A percentile compares a stretch with the other conserved stretches of the same genome.
Evolutionary conservation across 2,888 invertebrate genomes (phyloP).

Genomic region (Lasius fuliginosus): DNA sequence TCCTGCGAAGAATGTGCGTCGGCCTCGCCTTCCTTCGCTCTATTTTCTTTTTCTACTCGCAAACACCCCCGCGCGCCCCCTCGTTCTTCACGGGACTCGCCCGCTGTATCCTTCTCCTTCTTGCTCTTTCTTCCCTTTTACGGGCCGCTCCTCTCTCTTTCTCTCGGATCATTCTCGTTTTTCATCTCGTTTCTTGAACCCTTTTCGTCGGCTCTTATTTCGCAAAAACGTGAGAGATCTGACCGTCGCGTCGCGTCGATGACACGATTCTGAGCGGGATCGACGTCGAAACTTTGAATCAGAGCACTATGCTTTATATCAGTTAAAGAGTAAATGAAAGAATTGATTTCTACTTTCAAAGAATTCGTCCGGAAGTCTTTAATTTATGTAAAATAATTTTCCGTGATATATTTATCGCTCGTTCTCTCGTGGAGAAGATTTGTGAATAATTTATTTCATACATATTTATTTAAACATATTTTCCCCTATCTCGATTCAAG

Average conservation of each 20-base stretch:
- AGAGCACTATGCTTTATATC: neutral
- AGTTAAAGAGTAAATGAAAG: neutral
- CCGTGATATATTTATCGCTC: neutral
- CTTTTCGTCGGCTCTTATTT: slow-evolving; percentile 43
- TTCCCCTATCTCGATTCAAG: neutral
- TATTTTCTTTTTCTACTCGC: slow-evolving; percentile 68
- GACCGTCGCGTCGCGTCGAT: slow-evolving; percentile 17
- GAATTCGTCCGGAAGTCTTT: neutral
- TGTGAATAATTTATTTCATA: neutral
- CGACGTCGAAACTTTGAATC: neutral
- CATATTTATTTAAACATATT: neutral
- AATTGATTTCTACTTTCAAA: neutral
- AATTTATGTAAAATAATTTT: slow-evolving; percentile 3
- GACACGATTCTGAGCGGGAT: slow-evolving; percentile 27
- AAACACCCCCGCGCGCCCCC: slow-evolving; percentile 49
- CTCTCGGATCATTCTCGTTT: slow-evolving; percentile 38
- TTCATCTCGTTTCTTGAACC: slow-evolving; percentile 49
- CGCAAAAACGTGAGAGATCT: slow-evolving; percentile 32
- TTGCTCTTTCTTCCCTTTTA: slow-evolving; percentile 49
- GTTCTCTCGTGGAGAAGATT: neutral
- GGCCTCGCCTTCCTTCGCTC: slow-evolving; percentile 70
- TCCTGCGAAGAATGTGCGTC: slow-evolving; percentile 68
- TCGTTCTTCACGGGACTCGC: slow-evolving; percentile 37
- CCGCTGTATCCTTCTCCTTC: slow-evolving; percentile 18
- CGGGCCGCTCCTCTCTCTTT: neutral